Evolutionary conservation across 2,888 invertebrate genomes (phyloP), one percentile per base, ranked within the genome.

Genomic region (Drosophila diplacantha): DNA sequence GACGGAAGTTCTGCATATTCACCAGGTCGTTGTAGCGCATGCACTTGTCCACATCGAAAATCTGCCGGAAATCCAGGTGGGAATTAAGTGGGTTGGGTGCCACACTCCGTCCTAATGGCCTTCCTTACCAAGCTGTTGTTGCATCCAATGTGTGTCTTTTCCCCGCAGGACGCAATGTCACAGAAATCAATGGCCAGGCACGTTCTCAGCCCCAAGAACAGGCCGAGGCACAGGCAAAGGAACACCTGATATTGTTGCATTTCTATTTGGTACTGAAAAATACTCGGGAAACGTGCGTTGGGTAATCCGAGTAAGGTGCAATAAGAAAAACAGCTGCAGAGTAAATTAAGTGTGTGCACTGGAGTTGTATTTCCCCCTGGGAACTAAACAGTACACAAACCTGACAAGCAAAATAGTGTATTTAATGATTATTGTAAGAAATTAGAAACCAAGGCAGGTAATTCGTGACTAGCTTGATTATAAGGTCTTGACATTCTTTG

Each of bases 81-180:
- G 14, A 20, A 20, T 46, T 29, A 31, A 16, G 26, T 26, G 3
- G 3, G 22, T 22, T 22, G 1, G 22, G 3, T 22, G 22, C 22
- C 24, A 24, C 6, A 32, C 14, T 18, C 5, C 8, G 8, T 12
- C 14, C 18, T 14, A 46, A 18, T 35, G 5, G 2, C 11, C 1
- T 12, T 7, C 14, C 47, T 57, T 34, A 83, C 82, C 74, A 74
- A 32, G 32, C 35, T 53, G 41, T 83, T 83, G n/a, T 74, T 49
- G 26, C 83, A 80, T 1, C 77, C 80, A 5, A 80, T 29, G 32
- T 83, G 80, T 0, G 7, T 20, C 5, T 37, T 18, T 2, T 50
- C 69, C 3, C 38, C 20, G 11, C 83, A 80, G 5, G 70, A 62
- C 1, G 56, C 14, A n/a, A 83, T 51, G 11, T 67, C 51, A 31